These are phyloP conservation scores for Oryzias curvinotus DNA, from an alignment of 2,113 vertebrate genomes.

Conservation along the genomic window DNA sequence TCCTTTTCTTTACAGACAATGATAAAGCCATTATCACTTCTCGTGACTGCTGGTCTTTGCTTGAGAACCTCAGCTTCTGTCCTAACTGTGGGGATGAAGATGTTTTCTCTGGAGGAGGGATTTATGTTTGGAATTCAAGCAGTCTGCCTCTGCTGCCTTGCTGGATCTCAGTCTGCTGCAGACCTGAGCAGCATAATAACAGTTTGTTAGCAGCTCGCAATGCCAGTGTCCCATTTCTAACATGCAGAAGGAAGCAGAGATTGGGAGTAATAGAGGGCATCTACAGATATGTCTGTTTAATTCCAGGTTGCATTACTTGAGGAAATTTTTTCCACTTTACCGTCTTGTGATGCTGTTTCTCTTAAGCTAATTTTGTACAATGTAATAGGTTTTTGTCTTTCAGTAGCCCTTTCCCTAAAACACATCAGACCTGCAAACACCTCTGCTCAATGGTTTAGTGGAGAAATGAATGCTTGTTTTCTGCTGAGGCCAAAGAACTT, in stretches of 20 bases:
- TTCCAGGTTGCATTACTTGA: background rate
- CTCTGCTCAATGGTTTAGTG: background rate
- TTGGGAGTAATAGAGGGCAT: background rate
- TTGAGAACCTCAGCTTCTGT: background rate
- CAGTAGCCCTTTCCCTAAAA: background rate
- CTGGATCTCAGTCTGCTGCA: constrained; percentile 52
- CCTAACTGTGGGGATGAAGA: background rate
- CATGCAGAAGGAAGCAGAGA: background rate
- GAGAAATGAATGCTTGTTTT: too few species aligned
- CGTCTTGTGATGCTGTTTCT: background rate
- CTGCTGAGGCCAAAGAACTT: too few species aligned
- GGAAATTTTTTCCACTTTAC: background rate
- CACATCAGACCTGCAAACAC: background rate
- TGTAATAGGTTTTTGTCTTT: background rate
- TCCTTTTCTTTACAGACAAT: background rate
- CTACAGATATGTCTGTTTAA: too few species aligned
- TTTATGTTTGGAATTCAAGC: constrained; percentile 52
- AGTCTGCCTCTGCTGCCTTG: constrained; percentile 13
- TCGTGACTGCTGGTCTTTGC: too few species aligned
- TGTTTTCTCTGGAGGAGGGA: constrained; percentile 10
- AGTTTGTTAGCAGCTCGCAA: constrained; percentile 37
- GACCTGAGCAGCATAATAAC: constrained; percentile 58
- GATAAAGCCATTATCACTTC: background rate
- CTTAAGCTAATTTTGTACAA: background rate
- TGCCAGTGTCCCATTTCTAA: constrained; percentile 16